Evolutionary conservation across 2,113 vertebrate species (phyloP), one percentile per base, ranked within the genome.

Genomic region (Glaucomys volans): DNA sequence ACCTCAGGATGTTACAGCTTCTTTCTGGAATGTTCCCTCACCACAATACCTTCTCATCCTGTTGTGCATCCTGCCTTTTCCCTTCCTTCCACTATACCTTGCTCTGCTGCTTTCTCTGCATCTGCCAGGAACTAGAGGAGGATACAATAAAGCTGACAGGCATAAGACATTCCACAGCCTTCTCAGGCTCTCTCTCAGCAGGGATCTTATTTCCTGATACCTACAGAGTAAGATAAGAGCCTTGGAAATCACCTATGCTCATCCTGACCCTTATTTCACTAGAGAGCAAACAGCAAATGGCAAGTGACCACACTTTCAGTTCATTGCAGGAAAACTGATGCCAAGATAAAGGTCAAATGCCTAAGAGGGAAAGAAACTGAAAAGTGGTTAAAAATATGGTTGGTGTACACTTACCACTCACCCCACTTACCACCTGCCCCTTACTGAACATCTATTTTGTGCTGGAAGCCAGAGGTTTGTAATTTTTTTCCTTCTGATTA

Each of bases 1-100:
- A 26, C 35, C 50, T 87, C 90, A 92, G 91, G 94, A 83, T 92
- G 75, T 88, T 74, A 89, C 87, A 74, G 90, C 88, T 75, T 92
- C 95, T 69, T 80, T 87, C 91, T 94, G 64, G 84, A 90, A 87
- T 87, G 89, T 44, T 12, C 47, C 32, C 57, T 26, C 52, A 4
- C 4, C n/a, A 52, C 91, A 74, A 42, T 28, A 75, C 30, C 57
- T 84, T 72, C 88, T 80, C 26, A 54, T 47, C 76, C 81, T 40
- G 76, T 18, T 62, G 74, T 28, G 80, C 52, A 18, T 44, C 37
- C 85, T 10, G 10, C 10, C 42, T 66, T 93, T 85, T 76, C 47
- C 80, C 80, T 62, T 66, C 57, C 57, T 64, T 30, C 76, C 32
- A 14, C 69, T 7, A 9, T 12, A 16, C 44, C 62, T 50, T n/a